phyloP scores from a whole-genome alignment of 2,888 invertebrate species.

The Caradrina kadenii region DNA sequence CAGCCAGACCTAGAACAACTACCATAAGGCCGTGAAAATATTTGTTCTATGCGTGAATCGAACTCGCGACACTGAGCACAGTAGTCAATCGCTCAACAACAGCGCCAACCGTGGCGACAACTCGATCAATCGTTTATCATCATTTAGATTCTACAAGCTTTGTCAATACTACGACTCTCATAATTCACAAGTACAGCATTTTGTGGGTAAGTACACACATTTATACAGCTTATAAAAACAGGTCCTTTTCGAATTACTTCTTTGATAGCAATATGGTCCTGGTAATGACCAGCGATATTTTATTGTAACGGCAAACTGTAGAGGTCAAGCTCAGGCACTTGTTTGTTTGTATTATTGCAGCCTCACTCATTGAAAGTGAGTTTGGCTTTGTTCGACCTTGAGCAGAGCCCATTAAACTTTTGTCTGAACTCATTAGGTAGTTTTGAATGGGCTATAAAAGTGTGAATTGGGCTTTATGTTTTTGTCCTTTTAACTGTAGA shows the following conservation, averaged over 20 bases:
- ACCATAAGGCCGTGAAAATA: no score
- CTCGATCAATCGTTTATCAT: no score
- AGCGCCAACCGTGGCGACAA: no score
- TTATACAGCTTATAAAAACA: slow-evolving; percentile 14
- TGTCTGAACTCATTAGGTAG: slow-evolving; percentile 42
- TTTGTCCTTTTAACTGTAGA: neutral
- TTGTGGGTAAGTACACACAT: neutral
- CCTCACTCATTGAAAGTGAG: slow-evolving; percentile 38
- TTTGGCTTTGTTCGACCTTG: slow-evolving; percentile 34
- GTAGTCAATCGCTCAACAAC: no score
- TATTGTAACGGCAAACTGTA: slow-evolving; percentile 31
- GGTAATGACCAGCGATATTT: slow-evolving; percentile 46
- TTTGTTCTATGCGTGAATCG: no score
- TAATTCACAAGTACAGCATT: neutral
- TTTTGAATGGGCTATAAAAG: slow-evolving; percentile 11
- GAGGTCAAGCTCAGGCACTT: slow-evolving; percentile 43
- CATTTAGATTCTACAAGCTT: no score
- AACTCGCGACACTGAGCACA: no score
- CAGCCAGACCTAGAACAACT: no score
- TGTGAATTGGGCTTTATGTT: slow-evolving; percentile 15
- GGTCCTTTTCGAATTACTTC: slow-evolving; percentile 3
- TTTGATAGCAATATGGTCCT: slow-evolving; percentile 20
- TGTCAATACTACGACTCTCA: no score
- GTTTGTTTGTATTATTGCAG: slow-evolving; percentile 47
- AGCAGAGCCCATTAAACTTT: slow-evolving; percentile 43